A percentile compares a stretch with the other conserved stretches of the same genome.
These are phyloP conservation scores for Agrilus planipennis DNA, from an alignment of 1,140 invertebrate species.

Conservation along the genomic window DNA sequence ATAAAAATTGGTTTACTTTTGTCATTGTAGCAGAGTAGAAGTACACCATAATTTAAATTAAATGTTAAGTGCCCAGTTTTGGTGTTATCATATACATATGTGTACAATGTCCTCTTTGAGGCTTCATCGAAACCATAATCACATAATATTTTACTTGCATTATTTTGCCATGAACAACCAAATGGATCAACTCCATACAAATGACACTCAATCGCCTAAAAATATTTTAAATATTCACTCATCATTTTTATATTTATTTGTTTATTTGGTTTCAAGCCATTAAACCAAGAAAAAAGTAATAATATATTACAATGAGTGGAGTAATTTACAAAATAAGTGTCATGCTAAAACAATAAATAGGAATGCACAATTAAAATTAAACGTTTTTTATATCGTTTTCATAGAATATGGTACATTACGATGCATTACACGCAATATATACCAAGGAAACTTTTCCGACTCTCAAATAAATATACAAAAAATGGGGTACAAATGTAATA, in stretches of 20 bases:
- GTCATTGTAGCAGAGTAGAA: not conserved
- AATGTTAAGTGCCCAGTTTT: not conserved
- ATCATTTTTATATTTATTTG: not conserved
- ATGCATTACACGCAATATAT: too few relatives aligned
- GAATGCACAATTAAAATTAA: too few relatives aligned
- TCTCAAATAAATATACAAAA: not conserved
- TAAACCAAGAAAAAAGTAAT: too few relatives aligned
- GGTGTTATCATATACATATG: not conserved
- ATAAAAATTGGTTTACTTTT: not conserved
- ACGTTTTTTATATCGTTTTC: not conserved
- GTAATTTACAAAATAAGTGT: too few relatives aligned
- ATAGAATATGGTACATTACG: too few relatives aligned
- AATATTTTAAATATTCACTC: not conserved
- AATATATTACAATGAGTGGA: too few relatives aligned
- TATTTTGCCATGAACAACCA: not conserved
- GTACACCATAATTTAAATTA: not conserved
- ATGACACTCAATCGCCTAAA: not conserved
- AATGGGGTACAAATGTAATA: not conserved
- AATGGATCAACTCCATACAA: not conserved
- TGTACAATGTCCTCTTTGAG: not conserved
- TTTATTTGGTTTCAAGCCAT: too few relatives aligned
- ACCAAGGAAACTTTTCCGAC: too few relatives aligned
- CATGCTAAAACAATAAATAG: too few relatives aligned
- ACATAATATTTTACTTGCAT: not conserved
- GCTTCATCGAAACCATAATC: not conserved